Percentiles rank a stretch among this genome's conserved stretches.
Evolutionary conservation across 2,797 vertebrate genomes (phyloP).

Genomic region (Merluccius polli): DNA sequence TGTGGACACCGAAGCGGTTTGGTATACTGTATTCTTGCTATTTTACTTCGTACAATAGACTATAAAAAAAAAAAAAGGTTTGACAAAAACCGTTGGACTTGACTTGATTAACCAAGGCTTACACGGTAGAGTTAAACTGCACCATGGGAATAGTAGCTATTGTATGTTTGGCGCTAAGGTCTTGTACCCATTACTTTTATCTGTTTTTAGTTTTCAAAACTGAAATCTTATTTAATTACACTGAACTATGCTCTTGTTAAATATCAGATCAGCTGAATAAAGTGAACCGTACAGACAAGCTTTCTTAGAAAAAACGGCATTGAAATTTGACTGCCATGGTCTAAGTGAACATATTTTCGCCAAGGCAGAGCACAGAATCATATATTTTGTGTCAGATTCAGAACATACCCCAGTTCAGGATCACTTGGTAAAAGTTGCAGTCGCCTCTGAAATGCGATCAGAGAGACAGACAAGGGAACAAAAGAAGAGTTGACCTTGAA

Average conservation of each 20-base stretch:
- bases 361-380: neutral
- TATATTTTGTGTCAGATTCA: neutral
- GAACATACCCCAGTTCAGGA: slow-evolving; percentile 17
- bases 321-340: neutral
- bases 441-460: slow-evolving; percentile 19
- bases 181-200: neutral
- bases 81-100: neutral
- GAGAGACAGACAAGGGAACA: slow-evolving; percentile 18
- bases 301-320: neutral
- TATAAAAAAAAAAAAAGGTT: neutral
- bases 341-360: neutral
- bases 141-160: neutral
- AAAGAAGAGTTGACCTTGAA: slow-evolving; percentile 36
- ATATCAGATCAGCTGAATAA: neutral
- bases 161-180: neutral
- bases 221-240: neutral
- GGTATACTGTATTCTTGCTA: no score
- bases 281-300: neutral
- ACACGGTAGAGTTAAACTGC: neutral
- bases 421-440: slow-evolving; percentile 11
- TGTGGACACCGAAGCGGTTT: neutral
- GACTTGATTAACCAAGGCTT: neutral
- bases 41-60: neutral
- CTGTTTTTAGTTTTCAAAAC: neutral
- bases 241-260: neutral